Conservation (phyloP, 2,797 vertebrate species). For the Pterois miles region DNA sequence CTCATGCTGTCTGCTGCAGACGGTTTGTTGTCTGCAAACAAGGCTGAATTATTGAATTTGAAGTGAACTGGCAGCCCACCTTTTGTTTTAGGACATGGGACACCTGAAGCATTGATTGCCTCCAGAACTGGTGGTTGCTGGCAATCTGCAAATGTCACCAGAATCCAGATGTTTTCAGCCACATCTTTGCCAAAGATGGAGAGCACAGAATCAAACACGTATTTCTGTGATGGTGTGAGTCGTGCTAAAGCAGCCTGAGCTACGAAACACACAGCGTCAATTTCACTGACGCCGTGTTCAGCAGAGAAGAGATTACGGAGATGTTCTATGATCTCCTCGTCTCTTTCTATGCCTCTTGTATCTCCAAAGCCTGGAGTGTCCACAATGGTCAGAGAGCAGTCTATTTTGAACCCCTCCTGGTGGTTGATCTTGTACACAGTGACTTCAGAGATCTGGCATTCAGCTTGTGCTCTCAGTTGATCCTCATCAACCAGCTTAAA, state of each 20-base stretch:
- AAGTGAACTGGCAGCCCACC: conserved; percentile 38
- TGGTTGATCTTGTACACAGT: conserved; percentile 53
- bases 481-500: conserved; percentile 48
- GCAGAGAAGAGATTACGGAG: conserved; percentile 10
- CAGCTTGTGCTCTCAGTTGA: conserved; percentile 27
- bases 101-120: conserved; percentile 6
- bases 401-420: conserved; percentile 12
- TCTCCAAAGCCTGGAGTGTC: conserved; percentile 44
- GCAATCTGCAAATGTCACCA: conserved; percentile 22
- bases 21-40: conserved; percentile 44
- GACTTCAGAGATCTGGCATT: conserved; percentile 47
- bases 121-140: conserved; percentile 1
- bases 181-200: conserved; percentile 2
- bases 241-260: not conserved
- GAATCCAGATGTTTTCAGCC: not conserved
- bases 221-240: not conserved
- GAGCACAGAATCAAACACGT: not conserved
- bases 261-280: conserved; percentile 18
- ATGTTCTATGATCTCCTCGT: not conserved
- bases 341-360: conserved; percentile 9
- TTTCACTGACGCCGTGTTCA: not conserved
- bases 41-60: conserved; percentile 62
- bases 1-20: not conserved
- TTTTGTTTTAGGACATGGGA: conserved; percentile 47
- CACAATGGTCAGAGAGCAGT: conserved; percentile 55